These are phyloP conservation scores for Cerastis rubricosa DNA, from an alignment of 2,888 invertebrate species.

Conservation along the genomic window DNA sequence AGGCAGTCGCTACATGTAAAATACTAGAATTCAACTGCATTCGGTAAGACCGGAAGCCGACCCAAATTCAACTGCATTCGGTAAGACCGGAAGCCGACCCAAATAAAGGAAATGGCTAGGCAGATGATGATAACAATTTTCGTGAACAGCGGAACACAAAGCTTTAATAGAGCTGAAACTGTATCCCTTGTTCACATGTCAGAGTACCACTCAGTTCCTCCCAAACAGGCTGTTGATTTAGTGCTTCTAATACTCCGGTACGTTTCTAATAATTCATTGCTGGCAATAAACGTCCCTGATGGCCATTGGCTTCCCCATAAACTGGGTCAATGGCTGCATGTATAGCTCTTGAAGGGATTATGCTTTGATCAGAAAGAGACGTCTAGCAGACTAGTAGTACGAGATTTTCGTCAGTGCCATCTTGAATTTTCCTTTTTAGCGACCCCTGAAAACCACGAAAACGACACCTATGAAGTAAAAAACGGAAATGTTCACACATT, in stretches of 20 bases:
- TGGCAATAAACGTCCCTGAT: conserved; percentile 37
- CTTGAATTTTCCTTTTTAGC: no score
- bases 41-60: no score
- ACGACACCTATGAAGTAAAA: no score
- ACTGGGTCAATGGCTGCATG: conserved; percentile 12
- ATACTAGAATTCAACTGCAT: no score
- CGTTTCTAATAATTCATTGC: conserved; percentile 39
- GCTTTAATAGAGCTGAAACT: not conserved
- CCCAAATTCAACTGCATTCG: no score
- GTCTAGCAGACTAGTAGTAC: no score
- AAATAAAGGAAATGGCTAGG: no score
- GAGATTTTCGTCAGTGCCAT: no score
- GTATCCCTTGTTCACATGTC: not conserved
- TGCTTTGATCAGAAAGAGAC: conserved; percentile 8
- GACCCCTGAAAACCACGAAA: no score
- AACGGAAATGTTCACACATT: no score
- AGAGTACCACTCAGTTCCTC: not conserved
- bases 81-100: no score
- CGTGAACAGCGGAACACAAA: not conserved
- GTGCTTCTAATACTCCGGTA: conserved; percentile 29
- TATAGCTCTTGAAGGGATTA: conserved; percentile 11
- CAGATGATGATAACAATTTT: not conserved
- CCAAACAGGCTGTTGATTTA: conserved; percentile 30
- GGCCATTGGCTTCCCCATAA: conserved; percentile 28
- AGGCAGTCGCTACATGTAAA: no score